Conservation (phyloP, 2,888 invertebrate species). For the Tromatobia lineatoria region DNA sequence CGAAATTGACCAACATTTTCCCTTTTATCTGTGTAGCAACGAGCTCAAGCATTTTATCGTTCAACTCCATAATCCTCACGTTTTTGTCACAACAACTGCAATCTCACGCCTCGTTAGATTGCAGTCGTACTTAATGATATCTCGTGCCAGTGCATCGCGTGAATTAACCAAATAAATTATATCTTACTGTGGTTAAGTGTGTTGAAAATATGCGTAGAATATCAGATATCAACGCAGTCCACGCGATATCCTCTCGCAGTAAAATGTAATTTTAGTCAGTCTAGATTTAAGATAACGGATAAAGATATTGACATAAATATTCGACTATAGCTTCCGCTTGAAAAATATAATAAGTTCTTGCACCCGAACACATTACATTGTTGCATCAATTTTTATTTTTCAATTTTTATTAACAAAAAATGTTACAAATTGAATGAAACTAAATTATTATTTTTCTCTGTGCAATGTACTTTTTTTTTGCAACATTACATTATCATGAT, state of each 20-base stretch:
- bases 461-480: too few species aligned
- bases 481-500: too few species aligned
- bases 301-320: too few species aligned
- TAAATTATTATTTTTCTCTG: too few species aligned
- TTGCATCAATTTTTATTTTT: too few species aligned
- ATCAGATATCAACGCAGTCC: not conserved
- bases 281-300: too few species aligned
- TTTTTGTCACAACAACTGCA: not conserved
- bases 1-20: not conserved
- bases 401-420: too few species aligned
- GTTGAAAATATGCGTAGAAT: not conserved
- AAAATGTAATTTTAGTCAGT: not conserved
- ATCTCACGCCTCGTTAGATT: not conserved
- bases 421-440: too few species aligned
- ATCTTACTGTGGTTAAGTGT: not conserved
- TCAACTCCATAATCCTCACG: not conserved
- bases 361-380: too few species aligned
- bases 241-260: not conserved
- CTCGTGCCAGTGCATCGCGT: not conserved
- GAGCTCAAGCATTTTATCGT: not conserved
- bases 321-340: too few species aligned
- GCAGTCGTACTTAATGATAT: not conserved
- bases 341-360: too few species aligned
- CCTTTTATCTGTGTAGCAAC: not conserved
- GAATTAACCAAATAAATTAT: slow-evolving; percentile 6